Evolutionary conservation across 2,797 vertebrate genomes (phyloP).

Genomic region (Lacerta viridis): DNA sequence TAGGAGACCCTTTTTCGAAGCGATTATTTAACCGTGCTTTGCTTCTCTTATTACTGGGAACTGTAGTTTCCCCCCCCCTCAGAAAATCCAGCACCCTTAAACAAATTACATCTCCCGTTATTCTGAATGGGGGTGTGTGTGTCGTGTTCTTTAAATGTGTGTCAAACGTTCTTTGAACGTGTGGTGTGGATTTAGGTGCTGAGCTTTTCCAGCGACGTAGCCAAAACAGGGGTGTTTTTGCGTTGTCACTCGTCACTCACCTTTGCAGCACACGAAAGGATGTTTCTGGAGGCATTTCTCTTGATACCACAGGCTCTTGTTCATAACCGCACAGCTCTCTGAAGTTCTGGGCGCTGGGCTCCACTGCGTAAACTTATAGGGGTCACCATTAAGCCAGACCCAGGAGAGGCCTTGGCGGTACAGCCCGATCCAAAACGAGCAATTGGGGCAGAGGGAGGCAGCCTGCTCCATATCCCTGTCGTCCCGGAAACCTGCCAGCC

Average conservation of each 20-base stretch:
- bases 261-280: constrained; percentile 16
- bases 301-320: not conserved
- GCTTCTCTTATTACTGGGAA: too few species aligned
- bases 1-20: not conserved
- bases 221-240: too few species aligned
- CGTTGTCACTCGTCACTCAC: not conserved
- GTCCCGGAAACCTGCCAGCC: not conserved
- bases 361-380: not conserved
- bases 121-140: too few species aligned
- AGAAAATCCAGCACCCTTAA: too few species aligned
- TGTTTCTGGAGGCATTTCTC: not conserved
- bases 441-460: constrained; percentile 6
- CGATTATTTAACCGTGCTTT: too few species aligned
- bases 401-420: not conserved
- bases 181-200: too few species aligned
- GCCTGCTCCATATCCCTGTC: not conserved
- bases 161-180: too few species aligned
- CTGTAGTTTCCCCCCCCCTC: too few species aligned
- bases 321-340: not conserved
- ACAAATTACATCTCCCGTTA: too few species aligned
- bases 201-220: too few species aligned
- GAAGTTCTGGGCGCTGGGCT: not conserved
- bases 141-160: too few species aligned
- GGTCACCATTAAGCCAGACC: constrained; percentile 1
- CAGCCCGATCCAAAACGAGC: not conserved